Percentiles rank a stretch among this genome's conserved stretches.
Conservation (phyloP, 2,797 vertebrate genomes). For the Ctenosaura bakeri region DNA sequence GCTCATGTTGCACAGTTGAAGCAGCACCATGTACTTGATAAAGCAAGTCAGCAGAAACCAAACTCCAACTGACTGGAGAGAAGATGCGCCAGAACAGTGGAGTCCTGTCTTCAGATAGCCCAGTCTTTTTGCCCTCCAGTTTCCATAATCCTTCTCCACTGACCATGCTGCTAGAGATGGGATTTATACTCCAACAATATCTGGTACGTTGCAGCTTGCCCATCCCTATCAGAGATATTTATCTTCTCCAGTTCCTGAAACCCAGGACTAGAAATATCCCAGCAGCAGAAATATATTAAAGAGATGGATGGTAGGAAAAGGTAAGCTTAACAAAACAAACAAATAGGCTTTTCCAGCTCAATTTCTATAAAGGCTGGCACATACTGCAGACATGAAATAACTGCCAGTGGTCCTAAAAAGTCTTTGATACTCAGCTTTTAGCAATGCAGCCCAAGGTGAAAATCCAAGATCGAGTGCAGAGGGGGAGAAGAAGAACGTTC, state of each 20-base stretch:
- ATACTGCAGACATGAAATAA: conserved; percentile 59
- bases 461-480: conserved; percentile 19
- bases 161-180: no score
- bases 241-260: not conserved
- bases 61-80: not conserved
- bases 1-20: no score
- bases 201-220: no score
- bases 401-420: conserved; percentile 36
- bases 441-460: conserved; percentile 55
- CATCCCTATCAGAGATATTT: not conserved
- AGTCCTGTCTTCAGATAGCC: not conserved
- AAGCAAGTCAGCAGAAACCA: no score
- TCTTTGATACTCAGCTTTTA: conserved; percentile 14
- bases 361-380: not conserved
- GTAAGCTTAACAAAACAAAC: not conserved
- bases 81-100: not conserved
- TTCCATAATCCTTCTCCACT: no score
- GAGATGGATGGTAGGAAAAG: not conserved
- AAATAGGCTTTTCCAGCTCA: not conserved
- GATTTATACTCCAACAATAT: no score
- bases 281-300: not conserved
- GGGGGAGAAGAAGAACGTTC: not conserved
- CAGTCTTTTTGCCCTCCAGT: no score
- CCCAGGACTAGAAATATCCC: not conserved
- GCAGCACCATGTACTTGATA: no score